Conservation (phyloP, 2,797 vertebrate species). For the Limosa lapponica region DNA sequence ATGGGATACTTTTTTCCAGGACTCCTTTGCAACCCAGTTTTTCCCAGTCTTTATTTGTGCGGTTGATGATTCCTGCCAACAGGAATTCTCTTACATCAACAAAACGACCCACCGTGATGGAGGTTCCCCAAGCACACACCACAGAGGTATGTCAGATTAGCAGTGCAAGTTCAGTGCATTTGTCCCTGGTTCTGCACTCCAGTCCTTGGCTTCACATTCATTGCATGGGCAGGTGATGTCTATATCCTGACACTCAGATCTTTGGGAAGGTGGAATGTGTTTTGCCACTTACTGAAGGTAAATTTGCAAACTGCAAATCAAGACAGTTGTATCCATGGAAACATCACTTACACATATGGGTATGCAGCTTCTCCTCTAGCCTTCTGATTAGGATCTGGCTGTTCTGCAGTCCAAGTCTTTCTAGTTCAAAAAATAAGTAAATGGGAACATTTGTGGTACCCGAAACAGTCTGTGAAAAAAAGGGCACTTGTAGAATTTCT, state of each 20-base stretch:
- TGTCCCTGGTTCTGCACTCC: not conserved
- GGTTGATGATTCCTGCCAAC: not conserved
- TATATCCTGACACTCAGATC: not conserved
- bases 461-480: not conserved
- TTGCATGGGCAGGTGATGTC: not conserved
- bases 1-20: not conserved
- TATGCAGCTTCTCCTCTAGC: not conserved
- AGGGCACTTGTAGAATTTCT: not conserved
- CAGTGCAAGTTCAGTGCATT: not conserved
- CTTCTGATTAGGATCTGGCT: not conserved
- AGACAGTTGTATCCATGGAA: slow-evolving; percentile 42
- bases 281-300: slow-evolving; percentile 1
- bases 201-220: not conserved
- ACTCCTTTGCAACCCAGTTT: not conserved
- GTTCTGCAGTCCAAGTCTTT: not conserved
- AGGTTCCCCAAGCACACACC: not conserved
- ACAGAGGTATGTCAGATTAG: not conserved
- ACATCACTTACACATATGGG: not conserved
- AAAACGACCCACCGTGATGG: not conserved
- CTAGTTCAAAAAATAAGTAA: not conserved
- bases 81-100: not conserved
- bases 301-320: slow-evolving; percentile 27
- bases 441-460: not conserved
- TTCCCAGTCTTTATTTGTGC: not conserved
- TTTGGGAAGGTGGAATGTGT: not conserved